phyloP scores from a whole-genome alignment of 1,140 invertebrate species.

The Camponotus floridanus region DNA sequence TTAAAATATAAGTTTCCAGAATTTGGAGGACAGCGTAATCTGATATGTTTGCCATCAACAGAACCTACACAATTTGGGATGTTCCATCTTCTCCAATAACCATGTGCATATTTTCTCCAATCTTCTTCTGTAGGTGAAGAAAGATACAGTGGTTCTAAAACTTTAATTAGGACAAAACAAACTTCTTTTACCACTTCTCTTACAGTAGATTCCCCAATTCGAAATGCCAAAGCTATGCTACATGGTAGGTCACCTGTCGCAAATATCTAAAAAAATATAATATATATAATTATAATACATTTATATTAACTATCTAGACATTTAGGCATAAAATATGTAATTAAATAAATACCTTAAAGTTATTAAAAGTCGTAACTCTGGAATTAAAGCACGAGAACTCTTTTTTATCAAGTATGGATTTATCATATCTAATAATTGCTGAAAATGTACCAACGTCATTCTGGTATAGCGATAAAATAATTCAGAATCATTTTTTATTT shows the following conservation, averaged over 20 bases:
- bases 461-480: too few species aligned
- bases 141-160: slow-evolving; percentile 13
- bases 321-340: too few species aligned
- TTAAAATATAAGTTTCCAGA: neutral
- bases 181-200: slow-evolving; percentile 16
- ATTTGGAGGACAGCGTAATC: slow-evolving; percentile 13
- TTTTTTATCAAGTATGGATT: too few species aligned
- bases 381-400: too few species aligned
- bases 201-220: neutral
- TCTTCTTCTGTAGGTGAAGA: neutral
- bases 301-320: too few species aligned
- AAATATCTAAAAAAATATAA: too few species aligned
- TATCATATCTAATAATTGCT: too few species aligned
- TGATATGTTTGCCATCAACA: slow-evolving; percentile 3
- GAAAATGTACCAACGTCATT: too few species aligned
- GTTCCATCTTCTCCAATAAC: slow-evolving; percentile 10
- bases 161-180: neutral
- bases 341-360: too few species aligned
- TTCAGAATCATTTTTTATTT: too few species aligned
- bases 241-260: neutral
- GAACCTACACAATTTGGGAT: slow-evolving; percentile 17
- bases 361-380: too few species aligned
- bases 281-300: too few species aligned
- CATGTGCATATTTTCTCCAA: neutral
- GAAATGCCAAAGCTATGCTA: slow-evolving; percentile 12